A percentile compares a stretch with the other conserved stretches of the same genome.
phyloP scores from a whole-genome alignment of 1,140 invertebrate species.

The Macrobrachium rosenbergii region DNA sequence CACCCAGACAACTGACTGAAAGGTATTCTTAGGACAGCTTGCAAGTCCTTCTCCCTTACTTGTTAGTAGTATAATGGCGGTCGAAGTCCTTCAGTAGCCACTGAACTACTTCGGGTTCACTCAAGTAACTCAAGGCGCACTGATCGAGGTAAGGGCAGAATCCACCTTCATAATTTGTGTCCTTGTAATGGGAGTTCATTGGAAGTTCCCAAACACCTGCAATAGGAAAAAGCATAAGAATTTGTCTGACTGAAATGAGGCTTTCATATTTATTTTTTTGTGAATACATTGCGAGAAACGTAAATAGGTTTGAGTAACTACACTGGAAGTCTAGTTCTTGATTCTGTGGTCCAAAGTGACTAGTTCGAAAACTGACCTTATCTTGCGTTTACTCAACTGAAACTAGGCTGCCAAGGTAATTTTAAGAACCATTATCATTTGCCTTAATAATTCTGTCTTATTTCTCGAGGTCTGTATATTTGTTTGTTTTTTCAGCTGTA shows the following conservation, averaged over 20 bases:
- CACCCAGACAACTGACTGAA: constrained; percentile 18
- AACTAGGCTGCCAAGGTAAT: no score
- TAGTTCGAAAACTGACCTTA: no score
- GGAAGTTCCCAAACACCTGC: constrained; percentile 94
- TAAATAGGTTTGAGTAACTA: no score
- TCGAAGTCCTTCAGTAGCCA: constrained; percentile 94
- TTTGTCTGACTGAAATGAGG: neutral
- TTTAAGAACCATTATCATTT: no score
- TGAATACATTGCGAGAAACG: no score
- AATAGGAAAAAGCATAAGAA: neutral
- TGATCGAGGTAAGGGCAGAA: constrained; percentile 94
- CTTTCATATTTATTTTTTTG: no score
- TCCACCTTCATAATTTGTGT: constrained; percentile 85
- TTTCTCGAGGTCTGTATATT: no score
- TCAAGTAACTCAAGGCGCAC: constrained; percentile 91
- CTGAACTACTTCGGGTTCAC: constrained; percentile 78
- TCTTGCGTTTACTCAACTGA: no score
- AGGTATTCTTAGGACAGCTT: neutral
- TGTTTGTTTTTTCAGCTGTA: no score
- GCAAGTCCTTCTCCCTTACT: constrained; percentile 12
- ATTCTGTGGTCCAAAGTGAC: no score
- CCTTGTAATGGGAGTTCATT: constrained; percentile 90
- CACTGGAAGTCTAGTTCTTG: no score
- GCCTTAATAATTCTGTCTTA: no score
- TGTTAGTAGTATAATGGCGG: constrained; percentile 86